Base-by-base conservation (phyloP, 2,113 vertebrate genomes). In the Calidris pugnax region DNA sequence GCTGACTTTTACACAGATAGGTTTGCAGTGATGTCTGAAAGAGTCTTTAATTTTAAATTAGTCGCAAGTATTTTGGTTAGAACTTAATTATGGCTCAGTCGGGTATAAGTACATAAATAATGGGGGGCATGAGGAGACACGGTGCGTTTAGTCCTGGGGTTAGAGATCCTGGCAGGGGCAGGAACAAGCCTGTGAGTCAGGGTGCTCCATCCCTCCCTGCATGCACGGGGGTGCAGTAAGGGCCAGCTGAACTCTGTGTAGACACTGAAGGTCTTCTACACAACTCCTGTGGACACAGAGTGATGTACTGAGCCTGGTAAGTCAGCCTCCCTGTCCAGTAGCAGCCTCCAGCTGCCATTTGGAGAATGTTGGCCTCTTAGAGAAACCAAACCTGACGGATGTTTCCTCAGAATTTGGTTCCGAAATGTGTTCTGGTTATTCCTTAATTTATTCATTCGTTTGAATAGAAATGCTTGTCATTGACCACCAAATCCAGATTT, bases 241-340 rank as follows among this genome's bases (percentile, higher is more conserved):
- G 30, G 30, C 37, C 69, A 23, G 35, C 0, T 30, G 37, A 82
- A 50, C 23, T 5, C 16, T 30, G 10, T 3, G 19, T 21, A 27
- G 60, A 12, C 62, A 9, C 23, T 15, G 17, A 17, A 43, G 28
- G 6, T 1, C 0, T 45, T 45, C 37, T 43, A 27, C 13, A 24
- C 57, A 62, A 39, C 9, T 93, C 0, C 0, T n/a, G 62, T 41
- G 30, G 37, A 17, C 62, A 30, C 5, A 0, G 1, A 48, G 63
- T 6, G 20, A 3, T 33, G 3, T 22, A 3, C 47, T 39, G 23
- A 14, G 30, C n/a, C 12, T 69, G 20, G 23, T 8, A 17, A 23
- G 10, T 69, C 62, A 57, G 13, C 15, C 10, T 43, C 33, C 9
- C 11, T 69, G 30, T 27, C 35, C 47, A 24, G 21, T 21, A 64